phyloP scores from a whole-genome alignment of 2,888 invertebrate species.

The Nebria brevicollis region DNA sequence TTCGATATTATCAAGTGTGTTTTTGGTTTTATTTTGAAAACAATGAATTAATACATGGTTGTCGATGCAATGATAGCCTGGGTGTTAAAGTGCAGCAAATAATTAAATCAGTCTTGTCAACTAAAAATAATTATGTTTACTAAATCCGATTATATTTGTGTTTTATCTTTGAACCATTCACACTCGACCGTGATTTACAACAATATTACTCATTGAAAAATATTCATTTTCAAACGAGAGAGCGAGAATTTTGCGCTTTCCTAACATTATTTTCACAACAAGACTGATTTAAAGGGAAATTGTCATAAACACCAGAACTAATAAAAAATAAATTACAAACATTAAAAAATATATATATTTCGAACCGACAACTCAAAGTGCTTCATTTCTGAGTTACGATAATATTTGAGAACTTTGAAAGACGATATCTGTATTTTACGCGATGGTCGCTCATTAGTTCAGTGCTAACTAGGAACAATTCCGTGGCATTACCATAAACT shows the following conservation, averaged over 20 bases:
- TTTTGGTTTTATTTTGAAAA: background rate
- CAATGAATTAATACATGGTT: background rate
- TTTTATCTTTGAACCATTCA: constrained; percentile 13
- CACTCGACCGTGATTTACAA: background rate
- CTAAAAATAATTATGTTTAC: constrained; percentile 37
- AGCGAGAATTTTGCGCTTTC: too few species aligned
- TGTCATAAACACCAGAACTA: too few species aligned
- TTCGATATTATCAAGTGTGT: background rate
- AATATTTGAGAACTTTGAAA: constrained; percentile 48
- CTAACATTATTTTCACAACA: too few species aligned
- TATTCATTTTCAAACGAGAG: background rate
- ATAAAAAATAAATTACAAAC: too few species aligned
- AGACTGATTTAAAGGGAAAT: too few species aligned
- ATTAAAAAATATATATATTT: too few species aligned
- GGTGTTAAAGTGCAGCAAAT: constrained; percentile 37
- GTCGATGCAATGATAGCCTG: background rate
- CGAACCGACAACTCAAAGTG: background rate
- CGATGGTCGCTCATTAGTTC: constrained; percentile 50
- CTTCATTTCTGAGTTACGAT: constrained; percentile 27
- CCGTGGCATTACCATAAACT: constrained; percentile 49
- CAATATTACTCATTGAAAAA: constrained; percentile 32
- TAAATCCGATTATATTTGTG: constrained; percentile 21
- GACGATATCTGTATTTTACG: constrained; percentile 49
- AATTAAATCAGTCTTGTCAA: constrained; percentile 36
- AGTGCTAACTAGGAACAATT: constrained; percentile 50